Base-by-base conservation (phyloP, 2,113 vertebrate species). In the Sapajus apella region DNA sequence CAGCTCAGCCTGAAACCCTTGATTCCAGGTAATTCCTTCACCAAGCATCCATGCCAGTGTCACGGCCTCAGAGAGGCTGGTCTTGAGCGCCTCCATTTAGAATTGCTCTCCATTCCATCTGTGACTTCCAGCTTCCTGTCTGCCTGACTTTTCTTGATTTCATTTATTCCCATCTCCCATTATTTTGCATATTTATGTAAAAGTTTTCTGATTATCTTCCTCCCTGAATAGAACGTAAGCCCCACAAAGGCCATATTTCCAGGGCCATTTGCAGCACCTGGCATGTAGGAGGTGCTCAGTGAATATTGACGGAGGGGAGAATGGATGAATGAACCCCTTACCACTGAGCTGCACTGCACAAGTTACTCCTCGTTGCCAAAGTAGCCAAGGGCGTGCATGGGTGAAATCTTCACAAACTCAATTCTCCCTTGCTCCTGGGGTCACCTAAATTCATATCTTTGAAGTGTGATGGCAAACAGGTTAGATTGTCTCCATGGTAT, bases 331-430 rank as follows among this genome's bases (percentile, higher is more conserved):
- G 72, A 13, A 18, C 14, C 9, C 18, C 43, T 8, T 0, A 10
- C 55, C 45, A 2, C 23, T 1, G n/a, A 8, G 52, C 14, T 1
- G 5, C 9, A 0, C 20, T 3, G 2, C 25, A 25, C 4, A 0
- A 37, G 43, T 14, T 1, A 1, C 5, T 50, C 8, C 32, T 52
- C 0, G 0, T 14, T 37, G 37, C n/a, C 1, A 9, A 30, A 37
- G 64, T 14, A 14, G 0, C 3, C 3, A 32, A 14, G 45, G 25
- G 35, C 1, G 1, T 12, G 10, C 1, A 0, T 16, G 81, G 30
- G 5, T 18, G 30, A n/a, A 2, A 2, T 32, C 0, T 1, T 11
- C 1, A 9, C 17, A 16, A 0, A 18, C 50, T 25, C 6, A 73
- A 3, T 32, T 16, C 30, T 58, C 30, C n/a, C 43, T 47, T 47